Percentiles rank a stretch among this genome's conserved stretches.
Conservation (phyloP, 1,140 invertebrate genomes). For the silkworm (Bombyx mori) region DNA sequence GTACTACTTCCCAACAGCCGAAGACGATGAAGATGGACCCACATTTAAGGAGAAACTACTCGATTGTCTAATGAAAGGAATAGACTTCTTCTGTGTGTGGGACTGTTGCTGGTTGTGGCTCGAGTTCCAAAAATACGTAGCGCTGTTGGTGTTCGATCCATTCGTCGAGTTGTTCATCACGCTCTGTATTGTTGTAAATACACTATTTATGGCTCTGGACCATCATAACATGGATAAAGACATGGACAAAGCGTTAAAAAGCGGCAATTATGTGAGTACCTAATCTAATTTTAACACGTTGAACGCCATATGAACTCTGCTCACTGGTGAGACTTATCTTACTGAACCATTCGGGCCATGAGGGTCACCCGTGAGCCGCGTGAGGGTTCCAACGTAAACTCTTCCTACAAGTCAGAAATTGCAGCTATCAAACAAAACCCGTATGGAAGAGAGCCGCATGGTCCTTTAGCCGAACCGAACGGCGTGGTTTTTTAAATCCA, state of each 20-base stretch:
- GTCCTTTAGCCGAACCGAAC: too few species aligned
- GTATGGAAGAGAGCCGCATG: too few species aligned
- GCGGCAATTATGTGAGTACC: conserved; percentile 93
- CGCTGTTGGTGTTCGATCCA: conserved; percentile 95
- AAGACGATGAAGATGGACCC: conserved; percentile 90
- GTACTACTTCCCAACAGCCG: conserved; percentile 92
- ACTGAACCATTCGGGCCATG: too few species aligned
- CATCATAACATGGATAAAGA: conserved; percentile 94
- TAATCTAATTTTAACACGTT: neutral
- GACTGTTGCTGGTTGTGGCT: conserved; percentile 95
- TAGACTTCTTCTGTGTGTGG: conserved; percentile 97
- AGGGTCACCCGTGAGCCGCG: too few species aligned
- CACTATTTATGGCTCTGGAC: conserved; percentile 97
- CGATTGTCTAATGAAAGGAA: conserved; percentile 81
- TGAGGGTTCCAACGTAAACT: too few species aligned
- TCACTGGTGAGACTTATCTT: too few species aligned
- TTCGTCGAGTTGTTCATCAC: conserved; percentile 99
- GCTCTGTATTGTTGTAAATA: conserved; percentile 97
- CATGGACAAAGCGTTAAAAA: conserved; percentile 87
- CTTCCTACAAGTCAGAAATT: too few species aligned
- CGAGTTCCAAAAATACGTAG: conserved; percentile 91
- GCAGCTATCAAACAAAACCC: too few species aligned
- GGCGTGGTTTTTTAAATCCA: too few species aligned
- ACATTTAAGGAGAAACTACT: conserved; percentile 89
- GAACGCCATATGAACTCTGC: neutral